These are phyloP conservation scores for Progne subis DNA, from an alignment of 2,113 vertebrate species.

Conservation along the genomic window DNA sequence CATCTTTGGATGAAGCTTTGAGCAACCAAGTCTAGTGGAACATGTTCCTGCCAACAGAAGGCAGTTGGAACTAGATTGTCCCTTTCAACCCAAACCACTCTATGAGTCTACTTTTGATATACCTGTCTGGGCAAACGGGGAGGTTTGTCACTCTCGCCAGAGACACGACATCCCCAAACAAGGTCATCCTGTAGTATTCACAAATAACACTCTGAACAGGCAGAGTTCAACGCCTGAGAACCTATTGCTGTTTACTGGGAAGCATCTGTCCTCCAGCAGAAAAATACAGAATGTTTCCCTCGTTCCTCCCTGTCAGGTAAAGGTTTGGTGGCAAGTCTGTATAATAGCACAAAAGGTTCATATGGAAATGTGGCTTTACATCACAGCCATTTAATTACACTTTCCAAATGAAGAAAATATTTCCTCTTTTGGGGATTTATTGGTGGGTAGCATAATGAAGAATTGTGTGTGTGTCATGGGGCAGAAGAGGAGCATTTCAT, in stretches of 20 bases:
- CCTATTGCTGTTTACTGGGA: not conserved
- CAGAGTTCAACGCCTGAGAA: fast-evolving
- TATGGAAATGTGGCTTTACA: not conserved
- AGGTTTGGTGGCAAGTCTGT: not conserved
- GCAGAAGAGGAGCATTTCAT: not conserved
- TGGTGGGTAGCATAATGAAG: not conserved
- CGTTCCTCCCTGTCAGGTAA: not conserved
- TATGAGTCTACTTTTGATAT: not conserved
- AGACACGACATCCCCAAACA: not conserved
- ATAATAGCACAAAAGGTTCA: not conserved
- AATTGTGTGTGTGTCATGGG: not conserved
- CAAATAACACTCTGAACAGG: not conserved
- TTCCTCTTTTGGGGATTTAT: not conserved
- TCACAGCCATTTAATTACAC: not conserved
- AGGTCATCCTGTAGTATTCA: not conserved
- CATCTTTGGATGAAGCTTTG: not conserved
- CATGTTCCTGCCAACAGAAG: not conserved
- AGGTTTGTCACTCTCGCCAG: not conserved
- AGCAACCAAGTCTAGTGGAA: not conserved
- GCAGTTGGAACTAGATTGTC: not conserved
- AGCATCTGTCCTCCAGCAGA: not conserved
- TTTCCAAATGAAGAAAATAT: not conserved
- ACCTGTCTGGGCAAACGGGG: not conserved
- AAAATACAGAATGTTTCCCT: not conserved
- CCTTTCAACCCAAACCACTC: not conserved